These are phyloP conservation scores for Philaenus spumarius DNA, from an alignment of 1,140 invertebrate species.

Conservation along the genomic window DNA sequence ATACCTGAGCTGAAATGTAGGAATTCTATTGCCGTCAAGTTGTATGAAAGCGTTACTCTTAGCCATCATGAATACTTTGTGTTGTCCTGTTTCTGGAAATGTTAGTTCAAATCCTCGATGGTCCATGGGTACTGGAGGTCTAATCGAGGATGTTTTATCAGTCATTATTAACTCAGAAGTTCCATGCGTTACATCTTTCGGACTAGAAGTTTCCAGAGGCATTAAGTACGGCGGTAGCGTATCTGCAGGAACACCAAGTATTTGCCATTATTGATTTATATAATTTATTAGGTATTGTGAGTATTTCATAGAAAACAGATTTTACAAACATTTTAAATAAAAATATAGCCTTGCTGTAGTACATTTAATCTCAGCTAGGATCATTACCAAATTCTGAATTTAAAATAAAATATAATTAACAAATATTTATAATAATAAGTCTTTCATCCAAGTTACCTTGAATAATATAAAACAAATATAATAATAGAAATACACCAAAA, in stretches of 20 bases:
- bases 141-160: constrained; percentile 36
- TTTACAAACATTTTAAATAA: no score
- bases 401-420: no score
- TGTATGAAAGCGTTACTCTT: constrained; percentile 83
- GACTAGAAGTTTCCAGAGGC: constrained; percentile 38
- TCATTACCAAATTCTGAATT: no score
- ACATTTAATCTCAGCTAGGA: no score
- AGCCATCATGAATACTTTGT: constrained; percentile 78
- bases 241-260: constrained; percentile 37
- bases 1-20: constrained; percentile 76
- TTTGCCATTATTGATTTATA: no score
- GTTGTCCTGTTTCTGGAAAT: constrained; percentile 71
- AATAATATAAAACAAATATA: no score
- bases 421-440: no score
- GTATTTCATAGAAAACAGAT: no score
- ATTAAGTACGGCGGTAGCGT: constrained; percentile 45
- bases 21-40: constrained; percentile 74
- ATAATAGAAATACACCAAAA: no score
- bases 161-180: background rate
- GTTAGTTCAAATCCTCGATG: constrained; percentile 67
- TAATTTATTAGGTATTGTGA: no score
- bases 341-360: no score
- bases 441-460: no score
- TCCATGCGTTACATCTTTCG: constrained; percentile 38
- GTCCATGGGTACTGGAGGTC: constrained; percentile 57